phyloP scores from a whole-genome alignment of 2,797 vertebrate species.

The Rhinella marina region DNA sequence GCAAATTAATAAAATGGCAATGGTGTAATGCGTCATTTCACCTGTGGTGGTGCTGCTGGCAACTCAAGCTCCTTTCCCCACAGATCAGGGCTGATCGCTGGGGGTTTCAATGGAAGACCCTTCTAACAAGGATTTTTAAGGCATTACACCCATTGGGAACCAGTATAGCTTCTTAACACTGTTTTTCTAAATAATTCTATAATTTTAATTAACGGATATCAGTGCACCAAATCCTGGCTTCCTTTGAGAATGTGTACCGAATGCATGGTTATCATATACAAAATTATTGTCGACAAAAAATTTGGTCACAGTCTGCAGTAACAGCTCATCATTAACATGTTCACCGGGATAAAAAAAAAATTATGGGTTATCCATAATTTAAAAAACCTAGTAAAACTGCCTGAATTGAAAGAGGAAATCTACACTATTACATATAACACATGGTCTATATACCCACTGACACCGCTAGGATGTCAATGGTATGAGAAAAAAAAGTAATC shows the following conservation, averaged over 20 bases:
- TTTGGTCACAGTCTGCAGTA: neutral
- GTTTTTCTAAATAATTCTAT: neutral
- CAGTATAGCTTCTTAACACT: neutral
- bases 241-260: neutral
- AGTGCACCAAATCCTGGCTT: neutral
- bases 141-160: neutral
- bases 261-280: no score
- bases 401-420: neutral
- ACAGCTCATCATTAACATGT: no score
- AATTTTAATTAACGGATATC: neutral
- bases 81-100: neutral
- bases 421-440: no score
- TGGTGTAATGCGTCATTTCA: neutral
- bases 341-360: no score
- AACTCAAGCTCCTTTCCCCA: neutral
- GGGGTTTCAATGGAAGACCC: neutral
- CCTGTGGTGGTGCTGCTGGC: neutral
- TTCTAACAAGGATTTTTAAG: neutral
- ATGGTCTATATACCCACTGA: no score
- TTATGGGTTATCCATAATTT: neutral
- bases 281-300: no score
- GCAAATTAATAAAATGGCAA: no score
- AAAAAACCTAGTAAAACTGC: neutral
- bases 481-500: no score
- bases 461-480: no score